phyloP scores from a whole-genome alignment of 2,888 invertebrate genomes.

The Leptinotarsa juncta region DNA sequence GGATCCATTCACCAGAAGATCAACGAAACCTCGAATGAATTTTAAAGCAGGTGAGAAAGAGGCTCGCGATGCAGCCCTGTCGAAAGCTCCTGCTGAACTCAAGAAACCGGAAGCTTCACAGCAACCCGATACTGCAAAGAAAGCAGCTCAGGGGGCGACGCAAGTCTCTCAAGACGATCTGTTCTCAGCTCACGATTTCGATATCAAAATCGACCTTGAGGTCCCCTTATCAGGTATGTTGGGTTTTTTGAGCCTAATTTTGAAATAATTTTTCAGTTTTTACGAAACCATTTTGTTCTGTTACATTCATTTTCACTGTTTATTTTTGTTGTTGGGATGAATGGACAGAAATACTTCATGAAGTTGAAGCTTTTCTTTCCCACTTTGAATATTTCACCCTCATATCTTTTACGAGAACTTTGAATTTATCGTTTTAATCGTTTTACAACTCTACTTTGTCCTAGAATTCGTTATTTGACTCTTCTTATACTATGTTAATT shows the following conservation, averaged over 20 bases:
- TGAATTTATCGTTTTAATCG: too few relatives aligned
- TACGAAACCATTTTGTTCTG: too few relatives aligned
- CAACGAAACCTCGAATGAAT: constrained; percentile 90
- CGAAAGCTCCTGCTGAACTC: constrained; percentile 57
- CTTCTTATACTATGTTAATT: too few relatives aligned
- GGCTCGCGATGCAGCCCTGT: constrained; percentile 60
- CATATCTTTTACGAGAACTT: too few relatives aligned
- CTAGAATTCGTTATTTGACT: too few relatives aligned
- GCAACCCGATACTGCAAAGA: constrained; percentile 44
- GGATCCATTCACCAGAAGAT: constrained; percentile 91
- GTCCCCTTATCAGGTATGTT: constrained; percentile 81
- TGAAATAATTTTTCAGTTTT: too few relatives aligned
- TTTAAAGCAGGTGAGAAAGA: constrained; percentile 72
- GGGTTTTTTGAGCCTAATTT: not conserved
- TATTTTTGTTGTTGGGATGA: too few relatives aligned
- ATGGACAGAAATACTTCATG: too few relatives aligned
- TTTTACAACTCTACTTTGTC: too few relatives aligned
- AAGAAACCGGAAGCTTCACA: not conserved
- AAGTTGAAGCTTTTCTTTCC: too few relatives aligned
- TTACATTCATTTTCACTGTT: too few relatives aligned
- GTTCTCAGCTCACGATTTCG: constrained; percentile 87
- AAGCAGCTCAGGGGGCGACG: constrained; percentile 53
- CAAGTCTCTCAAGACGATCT: constrained; percentile 68
- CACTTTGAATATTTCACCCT: too few relatives aligned
- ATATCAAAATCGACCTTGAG: constrained; percentile 93